Evolutionary conservation across 2,113 vertebrate species (phyloP).

Genomic region (Phaethon lepturus): DNA sequence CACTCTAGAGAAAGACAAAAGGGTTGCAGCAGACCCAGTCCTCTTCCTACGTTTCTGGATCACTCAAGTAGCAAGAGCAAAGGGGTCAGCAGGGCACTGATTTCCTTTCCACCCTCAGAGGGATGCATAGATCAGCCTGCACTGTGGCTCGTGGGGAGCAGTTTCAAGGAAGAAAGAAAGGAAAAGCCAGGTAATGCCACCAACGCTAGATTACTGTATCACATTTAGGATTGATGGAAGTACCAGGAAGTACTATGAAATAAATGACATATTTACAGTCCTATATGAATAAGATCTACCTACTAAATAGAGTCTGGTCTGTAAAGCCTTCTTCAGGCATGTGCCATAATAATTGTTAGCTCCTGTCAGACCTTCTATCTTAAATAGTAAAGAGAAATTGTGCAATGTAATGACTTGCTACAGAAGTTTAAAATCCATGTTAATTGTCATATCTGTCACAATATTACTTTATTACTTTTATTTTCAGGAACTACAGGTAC

Average conservation of each 20-base stretch:
- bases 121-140: fast-evolving
- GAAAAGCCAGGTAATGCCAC: fast-evolving
- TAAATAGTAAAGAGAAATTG: not conserved
- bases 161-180: not conserved
- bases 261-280: not conserved
- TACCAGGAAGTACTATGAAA: not conserved
- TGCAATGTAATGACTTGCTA: not conserved
- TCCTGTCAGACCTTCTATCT: fast-evolving
- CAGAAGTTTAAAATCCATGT: not conserved
- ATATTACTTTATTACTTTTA: not conserved
- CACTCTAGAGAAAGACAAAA: not conserved
- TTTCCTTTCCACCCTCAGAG: not conserved
- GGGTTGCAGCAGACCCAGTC: fast-evolving
- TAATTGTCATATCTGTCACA: not conserved
- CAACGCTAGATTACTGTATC: not conserved
- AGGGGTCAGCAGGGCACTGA: not conserved
- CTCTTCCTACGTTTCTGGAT: not conserved
- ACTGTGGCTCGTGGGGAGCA: fast-evolving
- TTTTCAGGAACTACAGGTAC: not conserved
- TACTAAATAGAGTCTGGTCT: not conserved
- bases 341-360: fast-evolving
- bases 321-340: not conserved
- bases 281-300: not conserved
- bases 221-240: not conserved
- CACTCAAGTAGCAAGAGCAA: not conserved